phyloP scores from a whole-genome alignment of 2,888 invertebrate species.

The Drosophila prostipennis region DNA sequence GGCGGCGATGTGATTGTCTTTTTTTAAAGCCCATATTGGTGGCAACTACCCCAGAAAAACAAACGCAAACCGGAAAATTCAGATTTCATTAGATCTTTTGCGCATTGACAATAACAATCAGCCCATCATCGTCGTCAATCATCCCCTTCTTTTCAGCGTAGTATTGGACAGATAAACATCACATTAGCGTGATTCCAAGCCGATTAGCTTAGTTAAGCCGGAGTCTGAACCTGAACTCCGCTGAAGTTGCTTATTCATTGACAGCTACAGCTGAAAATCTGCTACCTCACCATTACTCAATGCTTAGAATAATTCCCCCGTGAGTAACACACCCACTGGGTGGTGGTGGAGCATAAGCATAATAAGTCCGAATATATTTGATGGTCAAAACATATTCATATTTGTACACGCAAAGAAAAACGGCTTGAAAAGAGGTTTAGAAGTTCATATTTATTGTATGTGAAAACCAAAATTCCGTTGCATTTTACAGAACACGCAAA shows the following conservation, averaged over 20 bases:
- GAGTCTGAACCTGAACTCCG: slow-evolving; percentile 10
- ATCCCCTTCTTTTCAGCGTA: slow-evolving; percentile 34
- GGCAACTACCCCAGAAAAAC: slow-evolving; percentile 20
- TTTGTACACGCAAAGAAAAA: too few relatives aligned
- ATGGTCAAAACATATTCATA: not conserved
- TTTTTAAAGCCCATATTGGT: slow-evolving; percentile 1
- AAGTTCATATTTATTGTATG: too few relatives aligned
- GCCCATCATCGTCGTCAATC: slow-evolving; percentile 38
- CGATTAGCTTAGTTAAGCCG: slow-evolving; percentile 54
- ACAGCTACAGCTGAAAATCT: slow-evolving; percentile 4
- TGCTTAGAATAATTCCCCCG: slow-evolving; percentile 1
- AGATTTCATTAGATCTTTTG: slow-evolving; percentile 57
- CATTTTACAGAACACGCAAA: too few relatives aligned
- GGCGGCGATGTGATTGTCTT: slow-evolving; percentile 4
- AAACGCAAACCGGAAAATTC: slow-evolving; percentile 49
- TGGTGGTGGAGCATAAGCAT: not conserved
- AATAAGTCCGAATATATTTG: not conserved
- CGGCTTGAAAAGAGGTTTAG: too few relatives aligned
- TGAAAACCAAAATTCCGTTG: too few relatives aligned
- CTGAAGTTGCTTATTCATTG: slow-evolving; percentile 56
- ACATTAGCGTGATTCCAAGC: slow-evolving; percentile 73
- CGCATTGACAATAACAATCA: slow-evolving; percentile 31
- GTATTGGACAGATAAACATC: slow-evolving; percentile 62
- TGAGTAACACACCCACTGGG: slow-evolving; percentile 1
- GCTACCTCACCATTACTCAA: slow-evolving; percentile 7